Evolutionary conservation across 2,888 invertebrate genomes (phyloP).

Genomic region (Drosophila quasianomalipes): DNA sequence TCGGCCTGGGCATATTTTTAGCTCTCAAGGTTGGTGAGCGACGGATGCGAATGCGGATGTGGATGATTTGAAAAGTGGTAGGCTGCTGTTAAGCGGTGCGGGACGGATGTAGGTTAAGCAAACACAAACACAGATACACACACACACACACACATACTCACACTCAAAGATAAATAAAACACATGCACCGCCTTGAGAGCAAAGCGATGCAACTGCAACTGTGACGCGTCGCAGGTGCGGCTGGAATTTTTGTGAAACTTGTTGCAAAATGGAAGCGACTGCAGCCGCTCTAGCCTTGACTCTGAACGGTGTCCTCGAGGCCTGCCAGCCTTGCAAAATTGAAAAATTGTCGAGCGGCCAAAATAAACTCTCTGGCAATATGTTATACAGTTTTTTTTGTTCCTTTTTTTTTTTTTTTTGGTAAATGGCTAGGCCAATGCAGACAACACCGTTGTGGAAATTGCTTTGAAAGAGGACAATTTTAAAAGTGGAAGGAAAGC

Average conservation of each 20-base stretch:
- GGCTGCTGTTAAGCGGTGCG: constrained; percentile 60
- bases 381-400: neutral
- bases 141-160: constrained; percentile 17
- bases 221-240: constrained; percentile 44
- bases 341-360: constrained; percentile 60
- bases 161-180: constrained; percentile 3
- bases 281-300: constrained; percentile 64
- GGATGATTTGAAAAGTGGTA: constrained; percentile 77
- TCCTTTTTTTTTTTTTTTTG: neutral
- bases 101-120: constrained; percentile 35
- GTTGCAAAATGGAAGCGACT: constrained; percentile 58
- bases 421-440: constrained; percentile 10
- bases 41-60: constrained; percentile 76
- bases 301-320: constrained; percentile 68
- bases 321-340: constrained; percentile 57
- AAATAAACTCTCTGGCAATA: constrained; percentile 10
- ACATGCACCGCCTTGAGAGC: constrained; percentile 59
- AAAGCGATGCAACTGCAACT: constrained; percentile 36
- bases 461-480: neutral
- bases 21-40: constrained; percentile 65
- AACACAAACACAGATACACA: constrained; percentile 23
- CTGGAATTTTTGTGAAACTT: constrained; percentile 56
- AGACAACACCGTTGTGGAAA: constrained; percentile 13
- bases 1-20: constrained; percentile 69
- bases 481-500: neutral